Base-by-base conservation (phyloP, 2,888 invertebrate genomes). In the Tenthredo amoena region DNA sequence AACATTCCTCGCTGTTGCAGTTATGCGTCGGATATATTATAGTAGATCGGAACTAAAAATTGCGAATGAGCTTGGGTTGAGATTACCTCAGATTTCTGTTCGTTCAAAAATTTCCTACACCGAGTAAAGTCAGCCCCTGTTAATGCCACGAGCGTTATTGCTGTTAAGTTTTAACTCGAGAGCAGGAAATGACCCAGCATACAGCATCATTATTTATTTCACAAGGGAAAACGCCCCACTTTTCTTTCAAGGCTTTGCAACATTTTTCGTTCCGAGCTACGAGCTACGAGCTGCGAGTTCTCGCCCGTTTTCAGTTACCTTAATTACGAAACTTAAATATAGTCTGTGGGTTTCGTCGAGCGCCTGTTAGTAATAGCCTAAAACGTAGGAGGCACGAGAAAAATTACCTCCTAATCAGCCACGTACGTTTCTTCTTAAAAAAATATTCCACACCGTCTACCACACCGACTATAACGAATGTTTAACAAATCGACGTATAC, bases 311-410 rank as follows among this genome's bases (percentile, higher is more conserved):
- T 74, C 72, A 74, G 72, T 74, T 74, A 74, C 77, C 77, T 77
- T 77, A 77, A 77, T 77, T 77, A 77, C 50, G 47, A 77, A 77
- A 77, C 77, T 50, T 77, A 77, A 77, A 77, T 77, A 77, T 77
- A 77, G 77, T 55, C 50, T 34, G 55, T 55, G 50, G 77, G 47
- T 47, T 55, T 31, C 50, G 77, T 77, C 18, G 55, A 50, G 72
- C 43, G 55, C 55, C 77, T 40, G 77, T 55, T 47, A 77, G 77
- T 77, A 50, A 77, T 50, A 50, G 47, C 31, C 47, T 18, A n/a
- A 55, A 55, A 55, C 50, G 31, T 34, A 77, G 21, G 77, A 55
- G 77, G 50, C 34, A 55, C 77, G 40, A 77, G 50, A 77, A 50
- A 77, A 31, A 77, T 77, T 50, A 50, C 50, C 77, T 55, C 55